Base-by-base conservation (phyloP, 2,797 vertebrate genomes). In the Menidia menidia region DNA sequence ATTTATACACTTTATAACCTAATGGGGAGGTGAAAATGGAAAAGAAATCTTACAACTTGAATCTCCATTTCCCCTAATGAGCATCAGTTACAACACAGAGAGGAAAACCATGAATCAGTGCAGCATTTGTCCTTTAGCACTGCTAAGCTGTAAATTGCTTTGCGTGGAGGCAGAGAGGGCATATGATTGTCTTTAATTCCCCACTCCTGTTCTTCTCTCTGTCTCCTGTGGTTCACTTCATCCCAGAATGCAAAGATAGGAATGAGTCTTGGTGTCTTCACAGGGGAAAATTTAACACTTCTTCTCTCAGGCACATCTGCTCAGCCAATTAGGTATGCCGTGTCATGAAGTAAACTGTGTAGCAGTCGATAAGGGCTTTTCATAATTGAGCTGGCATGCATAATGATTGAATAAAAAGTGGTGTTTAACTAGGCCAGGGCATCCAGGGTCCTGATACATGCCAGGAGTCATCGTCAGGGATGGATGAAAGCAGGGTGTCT, bases 381-480 rank as follows among this genome's bases (percentile, higher is more conserved):
- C 74, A 88, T 90, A 91, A 92, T 87, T 87, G 74, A 91, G 84
- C 78, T 87, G 81, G 77, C 84, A 77, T 83, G 87, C 81, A 83
- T 80, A 86, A 92, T 92, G 91, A 93, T 89, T 90, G 85, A 90
- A 87, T 79, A 87, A 78, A 77, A 80, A 73, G 77, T 43, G 0
- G 62, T 41, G 56, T 78, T 73, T 77, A 88, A 91, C 55, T 92
- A 81, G 87, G 85, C 70, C 90, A 87, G 60, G 30, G 68, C 68
- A 64, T 68, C 18, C 82, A 71, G 75, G 85, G 83, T 90, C 82
- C 80, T 77, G 88, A 68, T 78, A 86, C 78, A 59, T 54, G 25
- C 25, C 25, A 25, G 25, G 25, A 25, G 25, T 25, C 25, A 25
- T 25, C 1, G 1, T 25, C 25, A 25, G 25, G 25, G 25, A 25